Base-by-base conservation (phyloP, 2,888 invertebrate genomes). In the Mongoloraphidia duomilia region DNA sequence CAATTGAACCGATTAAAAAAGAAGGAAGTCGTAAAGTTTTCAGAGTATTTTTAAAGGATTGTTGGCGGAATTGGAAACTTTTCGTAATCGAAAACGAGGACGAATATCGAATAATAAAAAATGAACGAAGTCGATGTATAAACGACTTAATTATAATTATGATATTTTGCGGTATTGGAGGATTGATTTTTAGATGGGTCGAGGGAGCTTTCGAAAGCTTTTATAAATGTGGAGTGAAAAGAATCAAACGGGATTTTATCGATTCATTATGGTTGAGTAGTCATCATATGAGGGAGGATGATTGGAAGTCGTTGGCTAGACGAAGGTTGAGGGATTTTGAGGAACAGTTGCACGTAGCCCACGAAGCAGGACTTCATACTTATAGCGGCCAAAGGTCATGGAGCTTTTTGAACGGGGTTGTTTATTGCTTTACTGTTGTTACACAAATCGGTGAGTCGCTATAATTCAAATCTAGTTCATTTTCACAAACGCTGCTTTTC, bases 391-490 rank as follows among this genome's bases (percentile, higher is more conserved):
- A 84, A 62, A 80, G 80, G 61, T 82, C 86, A 14, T 92, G 91
- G 89, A 88, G 82, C 60, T 91, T 91, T 65, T 74, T 90, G 65
- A 91, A 91, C 64, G 84, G 87, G 14, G 79, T 91, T 56, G 78
- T 89, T 52, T 93, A 86, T 69, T 86, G 87, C 64, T 71, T 91
- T 68, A 89, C 90, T 56, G 78, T 92, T 59, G 75, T 91, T 60
- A 87, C 91, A 47, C 91, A 89, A 43, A 90, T 92, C 70, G 92
- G 92, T 90, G 80, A 80, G 79, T n/a, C n/a, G n/a, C n/a, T n/a
- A n/a, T n/a, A n/a, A n/a, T n/a, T n/a, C n/a, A n/a, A n/a, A n/a
- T n/a, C n/a, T n/a, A n/a, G n/a, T 26, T 17, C 26, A 26, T 26
- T 26, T 6, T 26, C 3, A 17, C 17, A 17, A 17, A 17, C 17